A percentile compares a stretch with the other conserved stretches of the same genome.
Evolutionary conservation across 2,797 vertebrate species (phyloP).

Genomic region (Lepidocolaptes lacrymiger): DNA sequence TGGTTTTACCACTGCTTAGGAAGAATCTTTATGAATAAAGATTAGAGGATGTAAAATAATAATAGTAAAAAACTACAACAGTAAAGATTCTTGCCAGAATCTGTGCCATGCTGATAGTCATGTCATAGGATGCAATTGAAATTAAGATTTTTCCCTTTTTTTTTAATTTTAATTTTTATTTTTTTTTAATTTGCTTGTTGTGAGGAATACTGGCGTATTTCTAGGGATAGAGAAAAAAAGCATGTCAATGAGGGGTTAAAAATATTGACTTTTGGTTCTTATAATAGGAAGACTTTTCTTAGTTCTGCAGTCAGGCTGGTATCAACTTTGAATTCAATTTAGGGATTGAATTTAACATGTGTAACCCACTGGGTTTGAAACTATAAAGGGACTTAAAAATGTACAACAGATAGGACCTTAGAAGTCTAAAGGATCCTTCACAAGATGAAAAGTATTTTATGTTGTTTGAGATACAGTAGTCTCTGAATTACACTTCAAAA

Average conservation of each 20-base stretch:
- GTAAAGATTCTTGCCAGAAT: neutral
- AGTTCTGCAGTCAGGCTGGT: constrained; percentile 39
- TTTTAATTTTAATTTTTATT: no score
- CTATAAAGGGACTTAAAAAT: constrained; percentile 72
- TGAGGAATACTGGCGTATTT: neutral
- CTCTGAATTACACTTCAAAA: constrained; percentile 65
- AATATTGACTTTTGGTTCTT: constrained; percentile 48
- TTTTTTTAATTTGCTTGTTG: neutral
- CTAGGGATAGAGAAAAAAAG: neutral
- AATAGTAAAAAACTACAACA: neutral
- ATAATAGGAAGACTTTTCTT: constrained; percentile 29
- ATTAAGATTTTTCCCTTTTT: neutral
- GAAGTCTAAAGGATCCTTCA: constrained; percentile 68
- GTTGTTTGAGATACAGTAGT: constrained; percentile 67
- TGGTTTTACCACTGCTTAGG: neutral
- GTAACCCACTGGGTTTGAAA: constrained; percentile 62
- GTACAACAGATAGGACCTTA: constrained; percentile 68
- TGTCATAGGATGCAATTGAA: neutral
- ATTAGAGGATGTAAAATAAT: neutral
- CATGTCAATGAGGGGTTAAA: constrained; percentile 41
- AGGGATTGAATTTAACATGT: constrained; percentile 60
- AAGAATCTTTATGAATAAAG: neutral
- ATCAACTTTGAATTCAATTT: constrained; percentile 70
- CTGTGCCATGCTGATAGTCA: neutral
- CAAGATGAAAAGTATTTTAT: constrained; percentile 70